These are phyloP conservation scores for Leptopilina drosophilae DNA, from an alignment of 2,888 invertebrate genomes.

Conservation along the genomic window DNA sequence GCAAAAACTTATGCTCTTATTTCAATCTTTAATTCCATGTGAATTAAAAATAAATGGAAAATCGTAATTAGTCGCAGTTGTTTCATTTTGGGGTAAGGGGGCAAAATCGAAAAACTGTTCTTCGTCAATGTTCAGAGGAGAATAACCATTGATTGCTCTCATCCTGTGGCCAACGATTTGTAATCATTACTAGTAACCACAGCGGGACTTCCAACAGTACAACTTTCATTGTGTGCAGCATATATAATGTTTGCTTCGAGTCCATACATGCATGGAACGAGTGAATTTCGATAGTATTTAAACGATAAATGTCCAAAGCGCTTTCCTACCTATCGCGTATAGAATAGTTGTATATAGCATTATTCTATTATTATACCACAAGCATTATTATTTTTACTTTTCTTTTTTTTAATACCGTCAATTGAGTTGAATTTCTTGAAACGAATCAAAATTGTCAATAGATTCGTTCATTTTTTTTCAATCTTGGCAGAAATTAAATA, in stretches of 20 bases:
- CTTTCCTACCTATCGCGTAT: background rate
- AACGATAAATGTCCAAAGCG: conserved; percentile 1
- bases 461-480: too few relatives aligned
- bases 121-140: background rate
- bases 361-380: too few relatives aligned
- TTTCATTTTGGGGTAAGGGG: background rate
- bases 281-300: conserved; percentile 1
- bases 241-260: conserved; percentile 17
- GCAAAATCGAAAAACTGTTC: background rate
- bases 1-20: background rate
- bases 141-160: conserved; percentile 20
- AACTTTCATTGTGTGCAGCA: conserved; percentile 16
- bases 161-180: conserved; percentile 7
- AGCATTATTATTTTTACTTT: too few relatives aligned
- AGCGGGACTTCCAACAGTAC: conserved; percentile 14
- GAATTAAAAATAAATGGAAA: background rate
- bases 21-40: background rate
- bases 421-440: too few relatives aligned
- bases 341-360: background rate
- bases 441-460: too few relatives aligned
- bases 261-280: conserved; percentile 5
- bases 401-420: too few relatives aligned
- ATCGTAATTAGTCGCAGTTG: background rate
- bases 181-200: conserved; percentile 9
- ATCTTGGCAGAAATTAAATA: too few relatives aligned